Percentiles rank a stretch among this genome's conserved stretches.
Conservation (phyloP, 2,797 vertebrate genomes). For the Esox masquinongy region DNA sequence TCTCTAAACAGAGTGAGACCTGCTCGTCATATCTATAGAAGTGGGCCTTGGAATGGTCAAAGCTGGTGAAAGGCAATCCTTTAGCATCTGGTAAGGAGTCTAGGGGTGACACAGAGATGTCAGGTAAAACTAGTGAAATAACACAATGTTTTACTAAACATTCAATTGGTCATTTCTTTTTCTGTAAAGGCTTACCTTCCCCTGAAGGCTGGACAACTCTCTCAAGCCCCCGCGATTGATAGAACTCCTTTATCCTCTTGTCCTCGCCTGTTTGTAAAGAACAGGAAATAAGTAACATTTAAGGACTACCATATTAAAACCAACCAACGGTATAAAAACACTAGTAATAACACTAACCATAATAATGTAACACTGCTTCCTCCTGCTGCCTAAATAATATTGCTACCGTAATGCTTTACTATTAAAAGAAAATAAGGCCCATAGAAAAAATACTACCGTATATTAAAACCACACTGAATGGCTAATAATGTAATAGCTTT, state of each 20-base stretch:
- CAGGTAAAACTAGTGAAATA: background rate
- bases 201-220: slow-evolving; percentile 86
- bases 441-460: no score
- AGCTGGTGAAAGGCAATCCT: slow-evolving; percentile 90
- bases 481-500: no score
- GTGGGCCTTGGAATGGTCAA: slow-evolving; percentile 94
- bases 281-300: background rate
- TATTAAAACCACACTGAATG: no score
- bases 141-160: background rate
- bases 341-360: background rate
- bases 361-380: background rate
- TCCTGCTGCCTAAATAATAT: background rate
- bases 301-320: background rate
- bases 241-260: slow-evolving; percentile 95
- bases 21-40: slow-evolving; percentile 98
- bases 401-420: background rate
- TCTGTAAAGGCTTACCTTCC: slow-evolving; percentile 74
- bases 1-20: slow-evolving; percentile 92
- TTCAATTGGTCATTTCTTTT: background rate
- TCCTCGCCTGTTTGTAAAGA: slow-evolving; percentile 83
- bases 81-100: slow-evolving; percentile 84
- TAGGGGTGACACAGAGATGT: slow-evolving; percentile 39
- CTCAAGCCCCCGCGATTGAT: slow-evolving; percentile 93
- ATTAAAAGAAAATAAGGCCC: no score
- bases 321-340: background rate